Conservation (phyloP, 30 jellyfish, hydroid and myxozoan species). For the Hydra vulgaris region DNA sequence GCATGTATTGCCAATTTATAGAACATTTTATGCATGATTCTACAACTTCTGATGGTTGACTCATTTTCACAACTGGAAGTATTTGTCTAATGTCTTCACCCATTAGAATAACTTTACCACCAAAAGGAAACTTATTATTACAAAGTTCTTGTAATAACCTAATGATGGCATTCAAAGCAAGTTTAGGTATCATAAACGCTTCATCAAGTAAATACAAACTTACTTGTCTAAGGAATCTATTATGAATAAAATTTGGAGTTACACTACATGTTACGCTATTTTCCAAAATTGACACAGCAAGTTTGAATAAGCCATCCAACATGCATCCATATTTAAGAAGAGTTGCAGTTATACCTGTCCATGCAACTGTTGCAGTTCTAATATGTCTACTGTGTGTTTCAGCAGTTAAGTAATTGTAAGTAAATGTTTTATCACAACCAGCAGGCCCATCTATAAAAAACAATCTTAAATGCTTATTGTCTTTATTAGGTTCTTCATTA, state of each 20-base stretch:
- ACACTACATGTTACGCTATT: not conserved
- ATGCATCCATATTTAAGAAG: not conserved
- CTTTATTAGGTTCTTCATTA: not conserved
- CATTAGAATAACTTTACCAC: not conserved
- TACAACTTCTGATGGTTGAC: too few species aligned
- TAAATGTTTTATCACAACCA: too few species aligned
- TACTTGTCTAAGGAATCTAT: not conserved
- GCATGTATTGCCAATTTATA: too few species aligned
- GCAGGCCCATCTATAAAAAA: too few species aligned
- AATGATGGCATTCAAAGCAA: too few species aligned
- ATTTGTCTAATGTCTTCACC: constrained; percentile 12
- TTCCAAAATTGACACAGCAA: not conserved
- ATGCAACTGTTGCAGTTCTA: too few species aligned
- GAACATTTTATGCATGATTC: too few species aligned
- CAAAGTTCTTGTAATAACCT: constrained; percentile 13
- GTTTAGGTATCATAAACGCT: constrained; percentile 35
- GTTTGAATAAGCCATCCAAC: not conserved
- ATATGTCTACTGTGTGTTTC: too few species aligned
- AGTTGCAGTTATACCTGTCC: not conserved
- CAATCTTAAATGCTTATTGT: not conserved
- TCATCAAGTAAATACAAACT: constrained; percentile 21
- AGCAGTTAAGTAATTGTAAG: too few species aligned
- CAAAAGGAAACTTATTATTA: not conserved
- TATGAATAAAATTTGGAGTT: not conserved
- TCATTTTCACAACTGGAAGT: not conserved